phyloP scores from a whole-genome alignment of 2,113 vertebrate species.

The Megaceryle torquata region DNA sequence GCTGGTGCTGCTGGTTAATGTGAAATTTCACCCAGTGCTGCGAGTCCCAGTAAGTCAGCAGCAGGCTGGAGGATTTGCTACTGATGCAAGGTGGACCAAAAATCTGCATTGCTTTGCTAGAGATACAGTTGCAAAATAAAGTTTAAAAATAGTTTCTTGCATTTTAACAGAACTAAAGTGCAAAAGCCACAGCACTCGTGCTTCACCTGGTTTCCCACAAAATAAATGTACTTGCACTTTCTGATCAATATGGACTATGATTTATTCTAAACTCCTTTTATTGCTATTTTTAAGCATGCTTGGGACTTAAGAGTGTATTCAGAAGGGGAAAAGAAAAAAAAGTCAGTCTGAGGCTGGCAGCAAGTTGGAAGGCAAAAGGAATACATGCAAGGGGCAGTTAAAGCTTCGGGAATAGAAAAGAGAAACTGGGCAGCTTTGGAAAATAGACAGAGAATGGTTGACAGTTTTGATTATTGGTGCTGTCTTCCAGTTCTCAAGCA shows the following conservation, averaged over 20 bases:
- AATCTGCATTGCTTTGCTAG: not conserved
- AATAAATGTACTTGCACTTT: not conserved
- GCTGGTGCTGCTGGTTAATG: not conserved
- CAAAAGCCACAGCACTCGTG: fast-evolving
- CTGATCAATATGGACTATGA: not conserved
- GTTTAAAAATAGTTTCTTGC: not conserved
- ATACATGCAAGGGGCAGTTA: not conserved
- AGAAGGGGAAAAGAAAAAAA: not conserved
- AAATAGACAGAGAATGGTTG: not conserved
- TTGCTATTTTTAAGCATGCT: not conserved
- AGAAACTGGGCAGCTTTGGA: not conserved
- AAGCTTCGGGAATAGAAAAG: not conserved
- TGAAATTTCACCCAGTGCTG: not conserved
- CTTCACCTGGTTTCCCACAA: not conserved
- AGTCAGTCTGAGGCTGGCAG: not conserved
- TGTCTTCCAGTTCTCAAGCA: not conserved
- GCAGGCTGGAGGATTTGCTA: not conserved
- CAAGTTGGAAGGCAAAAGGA: not conserved
- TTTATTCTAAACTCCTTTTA: not conserved
- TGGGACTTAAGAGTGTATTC: not conserved
- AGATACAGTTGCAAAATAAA: not conserved
- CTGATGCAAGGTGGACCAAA: not conserved
- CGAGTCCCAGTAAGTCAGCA: not conserved
- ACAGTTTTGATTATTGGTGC: not conserved
- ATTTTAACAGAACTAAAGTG: not conserved